Conservation (phyloP, 1,140 invertebrate species). For the Melipona quadrifasciata region DNA sequence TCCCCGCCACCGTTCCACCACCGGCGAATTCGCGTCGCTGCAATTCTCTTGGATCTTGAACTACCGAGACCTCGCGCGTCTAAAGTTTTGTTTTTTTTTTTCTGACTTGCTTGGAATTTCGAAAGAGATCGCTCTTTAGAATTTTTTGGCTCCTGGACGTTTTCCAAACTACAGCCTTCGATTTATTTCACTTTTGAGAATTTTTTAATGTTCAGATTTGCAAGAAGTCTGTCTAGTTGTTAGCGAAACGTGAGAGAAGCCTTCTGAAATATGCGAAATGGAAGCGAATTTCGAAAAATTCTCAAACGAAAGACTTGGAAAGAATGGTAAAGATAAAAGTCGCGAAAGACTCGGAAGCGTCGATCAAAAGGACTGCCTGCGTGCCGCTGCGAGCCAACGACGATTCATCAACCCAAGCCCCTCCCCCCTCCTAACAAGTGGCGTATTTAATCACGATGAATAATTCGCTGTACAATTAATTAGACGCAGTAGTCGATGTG, state of each 20-base stretch:
- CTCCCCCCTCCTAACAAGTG: neutral
- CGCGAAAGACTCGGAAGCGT: neutral
- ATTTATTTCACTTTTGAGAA: no score
- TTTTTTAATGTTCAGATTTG: no score
- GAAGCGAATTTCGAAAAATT: neutral
- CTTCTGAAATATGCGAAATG: no score
- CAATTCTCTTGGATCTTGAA: neutral
- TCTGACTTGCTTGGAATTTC: neutral
- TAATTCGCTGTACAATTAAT: slow-evolving; percentile 10
- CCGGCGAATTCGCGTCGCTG: neutral
- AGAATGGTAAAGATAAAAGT: neutral
- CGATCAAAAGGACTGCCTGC: neutral
- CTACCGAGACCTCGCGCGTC: neutral
- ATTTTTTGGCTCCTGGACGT: no score
- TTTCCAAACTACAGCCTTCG: no score
- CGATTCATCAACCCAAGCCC: neutral
- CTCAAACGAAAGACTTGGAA: neutral
- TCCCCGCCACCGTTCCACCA: neutral
- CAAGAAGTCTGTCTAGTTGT: no score
- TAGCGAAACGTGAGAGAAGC: neutral
- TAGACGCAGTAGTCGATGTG: slow-evolving; percentile 2
- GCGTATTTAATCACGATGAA: slow-evolving; percentile 9
- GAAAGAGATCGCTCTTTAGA: neutral
- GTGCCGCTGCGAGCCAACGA: neutral
- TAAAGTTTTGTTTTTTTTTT: neutral